Percentiles rank a stretch among this genome's conserved stretches.
Evolutionary conservation across 2,797 vertebrate genomes (phyloP).

Genomic region (Artibeus lituratus): DNA sequence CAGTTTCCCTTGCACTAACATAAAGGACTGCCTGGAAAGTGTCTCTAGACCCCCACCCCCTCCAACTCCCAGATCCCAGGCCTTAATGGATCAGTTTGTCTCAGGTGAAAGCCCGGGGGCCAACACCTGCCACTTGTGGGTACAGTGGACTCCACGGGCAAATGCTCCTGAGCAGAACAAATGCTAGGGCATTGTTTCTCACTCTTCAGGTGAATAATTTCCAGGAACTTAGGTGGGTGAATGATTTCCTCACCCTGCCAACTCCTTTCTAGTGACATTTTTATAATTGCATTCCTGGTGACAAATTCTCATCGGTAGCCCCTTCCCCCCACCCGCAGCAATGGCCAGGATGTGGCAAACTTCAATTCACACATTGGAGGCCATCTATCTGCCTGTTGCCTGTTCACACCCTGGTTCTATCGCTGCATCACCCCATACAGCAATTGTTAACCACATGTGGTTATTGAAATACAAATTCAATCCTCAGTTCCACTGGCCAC

Average conservation of each 20-base stretch:
- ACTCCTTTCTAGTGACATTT: neutral
- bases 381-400: neutral
- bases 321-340: neutral
- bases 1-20: neutral
- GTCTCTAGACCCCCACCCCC: neutral
- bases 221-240: neutral
- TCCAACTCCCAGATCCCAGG: neutral
- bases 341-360: neutral
- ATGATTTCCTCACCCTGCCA: neutral
- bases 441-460: fast-evolving
- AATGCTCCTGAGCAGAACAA: neutral
- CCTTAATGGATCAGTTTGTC: too few relatives aligned
- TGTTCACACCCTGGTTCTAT: fast-evolving
- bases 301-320: neutral
- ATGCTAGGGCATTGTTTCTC: neutral
- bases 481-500: neutral
- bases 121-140: neutral
- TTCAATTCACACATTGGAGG: neutral
- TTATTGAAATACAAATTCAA: neutral
- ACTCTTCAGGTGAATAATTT: neutral
- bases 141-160: neutral
- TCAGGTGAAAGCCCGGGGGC: neutral
- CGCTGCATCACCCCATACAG: fast-evolving
- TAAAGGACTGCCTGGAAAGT: neutral
- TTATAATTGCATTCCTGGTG: neutral